Conservation (phyloP, 2,797 vertebrate genomes). For the Galago senegalensis region DNA sequence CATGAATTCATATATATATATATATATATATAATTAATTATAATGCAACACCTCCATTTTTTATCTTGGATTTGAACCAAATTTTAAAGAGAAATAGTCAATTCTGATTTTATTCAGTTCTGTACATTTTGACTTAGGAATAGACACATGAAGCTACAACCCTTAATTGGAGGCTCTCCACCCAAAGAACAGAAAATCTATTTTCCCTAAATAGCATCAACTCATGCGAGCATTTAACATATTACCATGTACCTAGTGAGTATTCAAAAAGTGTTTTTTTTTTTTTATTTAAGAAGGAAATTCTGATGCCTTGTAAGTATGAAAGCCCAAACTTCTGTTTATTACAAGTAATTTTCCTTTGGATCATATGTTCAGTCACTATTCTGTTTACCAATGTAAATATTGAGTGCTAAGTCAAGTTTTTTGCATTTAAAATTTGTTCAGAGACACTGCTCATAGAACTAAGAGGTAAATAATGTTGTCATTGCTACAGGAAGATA, state of each 20-base stretch:
- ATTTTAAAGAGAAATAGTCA: constrained; percentile 49
- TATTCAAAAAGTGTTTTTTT: constrained; percentile 45
- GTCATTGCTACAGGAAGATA: constrained; percentile 17
- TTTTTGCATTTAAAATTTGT: constrained; percentile 51
- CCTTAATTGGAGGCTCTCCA: constrained; percentile 27
- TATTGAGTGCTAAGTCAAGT: constrained; percentile 47
- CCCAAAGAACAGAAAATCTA: constrained; percentile 28
- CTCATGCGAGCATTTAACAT: constrained; percentile 13
- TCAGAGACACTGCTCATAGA: background rate
- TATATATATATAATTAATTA: background rate
- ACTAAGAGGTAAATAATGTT: constrained; percentile 51
- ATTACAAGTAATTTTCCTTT: constrained; percentile 62
- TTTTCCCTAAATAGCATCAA: constrained; percentile 63
- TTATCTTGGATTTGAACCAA: constrained; percentile 44
- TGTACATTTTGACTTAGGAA: constrained; percentile 35
- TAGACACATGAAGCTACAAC: background rate
- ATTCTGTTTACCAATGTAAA: constrained; percentile 40
- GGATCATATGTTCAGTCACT: constrained; percentile 8
- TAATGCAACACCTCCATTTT: background rate
- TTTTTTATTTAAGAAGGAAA: constrained; percentile 44
- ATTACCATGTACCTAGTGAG: background rate
- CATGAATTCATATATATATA: background rate
- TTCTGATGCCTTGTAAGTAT: constrained; percentile 29
- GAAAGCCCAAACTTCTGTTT: constrained; percentile 44
- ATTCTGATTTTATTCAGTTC: constrained; percentile 58